Evolutionary conservation across 2,797 vertebrate species (phyloP).

Genomic region (Tragelaphus oryx): DNA sequence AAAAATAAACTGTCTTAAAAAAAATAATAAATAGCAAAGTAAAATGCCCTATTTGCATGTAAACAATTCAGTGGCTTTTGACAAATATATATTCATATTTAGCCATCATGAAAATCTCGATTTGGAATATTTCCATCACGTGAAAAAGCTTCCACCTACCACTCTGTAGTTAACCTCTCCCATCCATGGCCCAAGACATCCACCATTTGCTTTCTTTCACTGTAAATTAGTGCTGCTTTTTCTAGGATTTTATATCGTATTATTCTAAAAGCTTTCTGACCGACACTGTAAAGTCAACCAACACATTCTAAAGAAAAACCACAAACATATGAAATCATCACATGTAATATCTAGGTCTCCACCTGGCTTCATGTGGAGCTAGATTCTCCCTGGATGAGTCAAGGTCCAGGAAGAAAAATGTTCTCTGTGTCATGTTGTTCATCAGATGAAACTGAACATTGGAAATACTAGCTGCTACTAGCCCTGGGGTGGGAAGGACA

Average conservation of each 20-base stretch:
- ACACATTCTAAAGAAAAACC: neutral
- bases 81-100: neutral
- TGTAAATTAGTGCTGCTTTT: neutral
- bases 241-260: neutral
- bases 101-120: neutral
- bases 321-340: neutral
- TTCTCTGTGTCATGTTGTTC: neutral
- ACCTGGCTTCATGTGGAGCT: neutral
- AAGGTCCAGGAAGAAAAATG: neutral
- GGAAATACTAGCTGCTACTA: neutral
- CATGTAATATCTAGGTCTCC: neutral
- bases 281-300: neutral
- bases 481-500: neutral
- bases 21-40: neutral
- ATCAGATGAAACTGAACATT: neutral
- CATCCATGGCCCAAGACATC: neutral
- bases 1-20: neutral
- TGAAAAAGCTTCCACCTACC: neutral
- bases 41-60: neutral
- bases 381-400: neutral
- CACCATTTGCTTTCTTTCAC: neutral
- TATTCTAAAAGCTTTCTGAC: neutral
- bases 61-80: neutral
- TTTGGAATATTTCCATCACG: neutral
- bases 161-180: neutral